Conservation (phyloP, 2,113 vertebrate genomes). For the Lamprotornis superbus region DNA sequence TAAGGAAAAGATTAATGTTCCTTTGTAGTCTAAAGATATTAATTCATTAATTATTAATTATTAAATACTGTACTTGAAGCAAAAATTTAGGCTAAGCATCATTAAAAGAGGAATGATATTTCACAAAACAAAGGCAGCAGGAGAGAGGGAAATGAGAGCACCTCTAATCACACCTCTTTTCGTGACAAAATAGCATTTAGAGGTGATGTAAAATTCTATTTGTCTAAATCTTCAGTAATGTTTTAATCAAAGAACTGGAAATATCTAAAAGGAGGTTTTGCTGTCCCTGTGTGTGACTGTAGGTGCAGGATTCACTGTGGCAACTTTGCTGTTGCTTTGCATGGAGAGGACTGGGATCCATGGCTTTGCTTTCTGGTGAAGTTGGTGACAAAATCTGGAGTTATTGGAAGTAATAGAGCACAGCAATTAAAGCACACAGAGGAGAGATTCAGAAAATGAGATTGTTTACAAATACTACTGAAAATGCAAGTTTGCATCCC, state of each 20-base stretch:
- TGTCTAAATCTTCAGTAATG: background rate
- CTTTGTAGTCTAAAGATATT: slow-evolving; percentile 52
- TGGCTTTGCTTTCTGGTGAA: background rate
- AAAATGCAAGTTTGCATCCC: slow-evolving; percentile 38
- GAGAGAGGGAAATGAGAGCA: background rate
- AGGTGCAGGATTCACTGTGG: background rate
- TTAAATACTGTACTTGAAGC: slow-evolving; percentile 39
- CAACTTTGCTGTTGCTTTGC: background rate
- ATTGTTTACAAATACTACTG: slow-evolving; percentile 45
- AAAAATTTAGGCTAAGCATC: slow-evolving; percentile 26
- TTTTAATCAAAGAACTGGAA: background rate
- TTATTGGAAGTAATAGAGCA: background rate
- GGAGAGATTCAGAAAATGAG: slow-evolving; percentile 13
- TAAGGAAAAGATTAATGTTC: slow-evolving; percentile 52
- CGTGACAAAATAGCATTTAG: background rate
- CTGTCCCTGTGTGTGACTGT: accelerated
- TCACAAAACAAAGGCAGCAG: background rate
- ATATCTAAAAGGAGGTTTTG: background rate
- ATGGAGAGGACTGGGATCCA: background rate
- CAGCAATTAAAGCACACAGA: slow-evolving; percentile 3
- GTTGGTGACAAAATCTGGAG: background rate
- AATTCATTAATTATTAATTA: slow-evolving; percentile 57
- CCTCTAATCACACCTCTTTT: background rate
- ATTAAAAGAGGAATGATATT: background rate
- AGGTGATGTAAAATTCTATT: background rate